phyloP scores from a whole-genome alignment of 2,797 vertebrate genomes.

The Peromyscus nudipes region DNA sequence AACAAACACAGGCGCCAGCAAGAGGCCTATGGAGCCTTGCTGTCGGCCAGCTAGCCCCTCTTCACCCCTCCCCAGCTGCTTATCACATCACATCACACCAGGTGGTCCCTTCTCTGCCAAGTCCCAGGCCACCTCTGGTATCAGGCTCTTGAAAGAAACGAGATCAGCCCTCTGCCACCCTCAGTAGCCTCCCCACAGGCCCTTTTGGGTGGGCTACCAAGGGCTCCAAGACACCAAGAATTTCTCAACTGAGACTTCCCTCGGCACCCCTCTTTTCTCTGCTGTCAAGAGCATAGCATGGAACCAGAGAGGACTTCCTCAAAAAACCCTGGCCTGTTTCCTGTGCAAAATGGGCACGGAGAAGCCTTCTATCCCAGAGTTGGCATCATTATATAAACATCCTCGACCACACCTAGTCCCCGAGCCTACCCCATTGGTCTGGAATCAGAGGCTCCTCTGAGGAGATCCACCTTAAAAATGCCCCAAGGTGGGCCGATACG shows the following conservation, averaged over 20 bases:
- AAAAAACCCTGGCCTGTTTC: not conserved
- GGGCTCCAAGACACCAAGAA: not conserved
- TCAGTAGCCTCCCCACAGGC: not conserved
- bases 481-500: fast-evolving
- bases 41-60: too few relatives aligned
- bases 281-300: not conserved
- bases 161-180: not conserved
- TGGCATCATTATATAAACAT: not conserved
- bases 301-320: not conserved
- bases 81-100: not conserved
- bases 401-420: not conserved
- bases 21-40: not conserved
- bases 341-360: not conserved
- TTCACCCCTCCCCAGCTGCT: not conserved
- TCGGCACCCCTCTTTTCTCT: not conserved
- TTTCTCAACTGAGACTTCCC: not conserved
- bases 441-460: not conserved
- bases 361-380: not conserved
- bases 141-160: not conserved
- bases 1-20: not conserved
- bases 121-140: not conserved
- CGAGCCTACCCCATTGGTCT: not conserved
- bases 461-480: not conserved
- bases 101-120: not conserved
- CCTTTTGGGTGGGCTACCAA: not conserved